Evolutionary conservation across 2,797 vertebrate genomes (phyloP).

Genomic region (Hemitrygon akajei): DNA sequence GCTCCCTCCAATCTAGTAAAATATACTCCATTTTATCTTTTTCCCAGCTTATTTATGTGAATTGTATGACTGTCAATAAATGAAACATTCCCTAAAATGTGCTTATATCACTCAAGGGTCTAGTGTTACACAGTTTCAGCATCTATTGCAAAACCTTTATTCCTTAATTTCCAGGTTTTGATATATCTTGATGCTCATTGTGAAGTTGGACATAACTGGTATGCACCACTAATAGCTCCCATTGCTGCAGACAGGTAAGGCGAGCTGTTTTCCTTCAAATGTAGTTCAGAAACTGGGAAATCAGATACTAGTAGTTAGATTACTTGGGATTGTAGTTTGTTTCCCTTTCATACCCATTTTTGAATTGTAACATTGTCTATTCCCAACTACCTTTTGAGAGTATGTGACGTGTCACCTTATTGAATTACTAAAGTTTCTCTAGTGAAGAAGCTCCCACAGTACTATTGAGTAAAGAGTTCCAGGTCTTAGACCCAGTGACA

Average conservation of each 20-base stretch:
- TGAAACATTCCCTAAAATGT: neutral
- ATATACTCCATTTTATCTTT: neutral
- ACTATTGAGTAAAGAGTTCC: too few relatives aligned
- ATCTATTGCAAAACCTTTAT: slow-evolving; percentile 35
- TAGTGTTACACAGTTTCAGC: neutral
- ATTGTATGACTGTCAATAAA: neutral
- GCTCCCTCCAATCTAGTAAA: too few relatives aligned
- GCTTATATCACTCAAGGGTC: neutral
- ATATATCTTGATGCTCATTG: slow-evolving; percentile 97
- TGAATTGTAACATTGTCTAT: too few relatives aligned
- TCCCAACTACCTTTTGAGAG: too few relatives aligned
- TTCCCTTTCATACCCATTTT: neutral
- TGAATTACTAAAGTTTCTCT: too few relatives aligned
- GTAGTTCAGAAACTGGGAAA: neutral
- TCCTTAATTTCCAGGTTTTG: slow-evolving; percentile 72
- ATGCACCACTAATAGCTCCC: slow-evolving; percentile 85
- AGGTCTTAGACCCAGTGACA: too few relatives aligned
- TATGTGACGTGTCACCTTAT: too few relatives aligned
- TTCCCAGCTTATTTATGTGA: neutral
- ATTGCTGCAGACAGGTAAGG: slow-evolving; percentile 95
- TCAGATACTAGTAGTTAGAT: neutral
- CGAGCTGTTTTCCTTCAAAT: slow-evolving; percentile 13
- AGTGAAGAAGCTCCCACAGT: too few relatives aligned
- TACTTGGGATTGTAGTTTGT: neutral
- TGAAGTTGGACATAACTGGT: slow-evolving; percentile 95